Conservation (phyloP, 2,888 invertebrate genomes). For the Epirrhoe tristata region DNA sequence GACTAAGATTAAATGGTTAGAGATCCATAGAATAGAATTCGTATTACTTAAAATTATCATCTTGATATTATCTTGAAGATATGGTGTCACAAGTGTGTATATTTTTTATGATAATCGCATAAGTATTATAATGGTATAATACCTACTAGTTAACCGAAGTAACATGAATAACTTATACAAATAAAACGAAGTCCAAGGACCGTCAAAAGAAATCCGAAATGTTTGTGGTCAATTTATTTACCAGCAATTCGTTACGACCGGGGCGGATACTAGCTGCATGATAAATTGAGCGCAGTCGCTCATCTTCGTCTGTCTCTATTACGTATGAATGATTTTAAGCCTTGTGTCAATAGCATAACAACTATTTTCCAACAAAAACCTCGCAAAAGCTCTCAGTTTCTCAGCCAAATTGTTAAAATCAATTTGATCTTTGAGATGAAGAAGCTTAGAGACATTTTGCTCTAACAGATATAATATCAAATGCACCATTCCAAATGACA, state of each 20-base stretch:
- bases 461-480: slow-evolving; percentile 42
- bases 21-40: too few species aligned
- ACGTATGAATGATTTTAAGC: slow-evolving; percentile 48
- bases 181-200: slow-evolving; percentile 65
- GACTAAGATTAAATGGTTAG: too few species aligned
- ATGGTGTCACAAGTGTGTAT: too few species aligned
- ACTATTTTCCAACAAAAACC: slow-evolving; percentile 44
- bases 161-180: not conserved
- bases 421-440: slow-evolving; percentile 62
- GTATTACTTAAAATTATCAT: too few species aligned
- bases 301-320: slow-evolving; percentile 63
- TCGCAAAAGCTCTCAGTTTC: slow-evolving; percentile 18
- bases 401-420: slow-evolving; percentile 37
- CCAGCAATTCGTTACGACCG: slow-evolving; percentile 80
- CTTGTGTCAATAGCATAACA: slow-evolving; percentile 47
- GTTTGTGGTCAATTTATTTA: slow-evolving; percentile 83
- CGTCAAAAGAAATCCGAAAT: slow-evolving; percentile 77
- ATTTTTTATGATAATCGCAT: too few species aligned
- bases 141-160: not conserved
- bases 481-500: slow-evolving; percentile 74
- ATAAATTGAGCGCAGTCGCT: slow-evolving; percentile 78
- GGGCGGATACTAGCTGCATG: slow-evolving; percentile 83
- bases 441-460: slow-evolving; percentile 54
- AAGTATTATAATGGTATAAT: too few species aligned
- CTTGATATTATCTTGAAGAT: too few species aligned